Percentiles rank a stretch among this genome's conserved stretches.
phyloP scores from a whole-genome alignment of 2,797 vertebrate genomes.

The Chromis chromis region DNA sequence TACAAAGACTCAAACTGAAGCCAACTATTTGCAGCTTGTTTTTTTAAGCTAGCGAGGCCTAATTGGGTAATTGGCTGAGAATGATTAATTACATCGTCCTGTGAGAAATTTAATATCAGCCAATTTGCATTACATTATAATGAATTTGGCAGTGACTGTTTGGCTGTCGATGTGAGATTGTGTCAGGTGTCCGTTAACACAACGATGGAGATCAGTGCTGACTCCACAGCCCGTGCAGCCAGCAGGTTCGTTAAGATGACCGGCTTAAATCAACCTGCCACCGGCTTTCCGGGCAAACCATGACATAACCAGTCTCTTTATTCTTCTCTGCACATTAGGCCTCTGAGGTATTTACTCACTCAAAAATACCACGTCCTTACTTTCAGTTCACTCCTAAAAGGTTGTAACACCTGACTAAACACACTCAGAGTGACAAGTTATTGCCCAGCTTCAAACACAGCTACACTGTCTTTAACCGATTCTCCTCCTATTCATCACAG shows the following conservation, averaged over 20 bases:
- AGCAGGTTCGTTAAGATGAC: slow-evolving; percentile 34
- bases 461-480: not conserved
- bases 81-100: slow-evolving; percentile 69
- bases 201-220: slow-evolving; percentile 30
- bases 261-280: slow-evolving; percentile 38
- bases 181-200: slow-evolving; percentile 54
- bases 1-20: slow-evolving; percentile 8
- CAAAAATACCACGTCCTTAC: slow-evolving; percentile 8
- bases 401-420: slow-evolving; percentile 4
- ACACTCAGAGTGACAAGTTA: not conserved
- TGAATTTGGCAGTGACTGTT: slow-evolving; percentile 59
- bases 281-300: slow-evolving; percentile 32
- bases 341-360: slow-evolving; percentile 1
- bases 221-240: slow-evolving; percentile 33
- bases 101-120: slow-evolving; percentile 70
- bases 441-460: slow-evolving; percentile 18
- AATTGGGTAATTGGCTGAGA: slow-evolving; percentile 69
- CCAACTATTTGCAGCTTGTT: slow-evolving; percentile 32
- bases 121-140: slow-evolving; percentile 68
- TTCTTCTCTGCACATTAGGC: slow-evolving; percentile 43
- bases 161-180: slow-evolving; percentile 44
- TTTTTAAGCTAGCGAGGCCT: slow-evolving; percentile 27
- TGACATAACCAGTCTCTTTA: slow-evolving; percentile 62
- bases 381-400: slow-evolving; percentile 1
- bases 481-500: slow-evolving; percentile 13